Conservation (phyloP, 2,888 invertebrate species). For the Hirtodrosophila trivittata region DNA sequence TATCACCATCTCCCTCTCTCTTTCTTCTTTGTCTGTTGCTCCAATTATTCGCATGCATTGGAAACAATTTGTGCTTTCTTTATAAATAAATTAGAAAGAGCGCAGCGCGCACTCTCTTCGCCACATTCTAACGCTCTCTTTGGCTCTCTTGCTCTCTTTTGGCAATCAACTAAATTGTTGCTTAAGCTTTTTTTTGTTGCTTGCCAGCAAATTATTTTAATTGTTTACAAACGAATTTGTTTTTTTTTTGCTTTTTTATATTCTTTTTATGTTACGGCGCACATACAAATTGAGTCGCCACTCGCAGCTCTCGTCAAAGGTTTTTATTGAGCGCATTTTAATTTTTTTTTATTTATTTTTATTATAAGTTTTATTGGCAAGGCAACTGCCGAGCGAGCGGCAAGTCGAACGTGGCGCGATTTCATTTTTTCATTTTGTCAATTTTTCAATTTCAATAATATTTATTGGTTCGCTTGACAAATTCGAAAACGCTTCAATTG, state of each 20-base stretch:
- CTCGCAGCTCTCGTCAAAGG: constrained; percentile 17
- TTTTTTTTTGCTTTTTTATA: too few species aligned
- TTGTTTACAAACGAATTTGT: constrained; percentile 68
- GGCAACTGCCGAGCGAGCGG: constrained; percentile 2
- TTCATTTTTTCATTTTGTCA: constrained; percentile 36
- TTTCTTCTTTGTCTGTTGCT: constrained; percentile 24
- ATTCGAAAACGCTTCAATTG: constrained; percentile 73
- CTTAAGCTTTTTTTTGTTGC: constrained; percentile 31
- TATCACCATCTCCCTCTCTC: background rate
- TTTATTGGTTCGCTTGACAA: constrained; percentile 75
- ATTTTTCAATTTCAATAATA: constrained; percentile 43
- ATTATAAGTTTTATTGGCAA: constrained; percentile 69
- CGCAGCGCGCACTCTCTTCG: constrained; percentile 21
- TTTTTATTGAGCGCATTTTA: constrained; percentile 45
- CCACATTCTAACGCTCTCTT: constrained; percentile 25
- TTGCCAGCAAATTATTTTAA: constrained; percentile 69
- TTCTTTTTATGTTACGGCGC: constrained; percentile 52
- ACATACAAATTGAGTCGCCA: constrained; percentile 48
- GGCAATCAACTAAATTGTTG: constrained; percentile 39
- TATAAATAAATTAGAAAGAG: constrained; percentile 61
- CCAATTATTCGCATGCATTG: constrained; percentile 45
- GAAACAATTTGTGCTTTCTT: constrained; percentile 33
- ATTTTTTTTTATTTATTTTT: constrained; percentile 22
- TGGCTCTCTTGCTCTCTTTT: constrained; percentile 7
- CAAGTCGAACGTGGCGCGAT: constrained; percentile 44